A percentile compares a stretch with the other conserved stretches of the same genome.
Evolutionary conservation across 2,888 invertebrate species (phyloP).

Genomic region (Gasteruption jaculator): DNA sequence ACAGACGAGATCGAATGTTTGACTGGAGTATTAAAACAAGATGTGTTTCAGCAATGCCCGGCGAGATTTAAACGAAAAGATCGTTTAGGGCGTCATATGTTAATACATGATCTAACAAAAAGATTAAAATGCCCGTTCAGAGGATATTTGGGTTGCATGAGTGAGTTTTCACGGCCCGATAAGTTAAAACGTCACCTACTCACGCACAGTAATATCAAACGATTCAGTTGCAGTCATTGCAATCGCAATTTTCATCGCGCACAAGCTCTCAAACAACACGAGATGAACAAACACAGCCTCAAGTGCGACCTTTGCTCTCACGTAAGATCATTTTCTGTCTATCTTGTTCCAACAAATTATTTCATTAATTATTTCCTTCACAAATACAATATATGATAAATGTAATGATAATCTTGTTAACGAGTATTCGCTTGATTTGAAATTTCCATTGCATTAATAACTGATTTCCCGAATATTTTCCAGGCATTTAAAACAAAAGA

Average conservation of each 20-base stretch:
- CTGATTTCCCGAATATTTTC: slow-evolving; percentile 4
- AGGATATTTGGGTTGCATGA: slow-evolving; percentile 58
- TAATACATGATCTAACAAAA: slow-evolving; percentile 61
- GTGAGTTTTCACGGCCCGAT: slow-evolving; percentile 63
- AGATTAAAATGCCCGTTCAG: slow-evolving; percentile 63
- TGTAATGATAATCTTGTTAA: not conserved
- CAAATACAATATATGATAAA: too few species aligned
- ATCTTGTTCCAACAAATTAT: not conserved
- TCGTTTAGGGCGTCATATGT: slow-evolving; percentile 62
- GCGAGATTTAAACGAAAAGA: slow-evolving; percentile 64
- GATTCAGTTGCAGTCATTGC: slow-evolving; percentile 44
- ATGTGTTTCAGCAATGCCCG: slow-evolving; percentile 52
- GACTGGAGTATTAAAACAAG: too few species aligned
- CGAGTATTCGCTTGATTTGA: not conserved
- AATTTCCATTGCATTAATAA: not conserved
- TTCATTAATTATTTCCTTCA: too few species aligned
- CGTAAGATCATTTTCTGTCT: slow-evolving; percentile 28
- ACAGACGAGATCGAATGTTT: too few species aligned
- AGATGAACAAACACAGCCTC: slow-evolving; percentile 42
- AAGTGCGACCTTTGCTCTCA: slow-evolving; percentile 47
- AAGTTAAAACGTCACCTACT: slow-evolving; percentile 62
- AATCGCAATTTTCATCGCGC: slow-evolving; percentile 45
- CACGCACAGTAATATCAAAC: slow-evolving; percentile 56
- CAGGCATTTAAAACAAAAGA: slow-evolving; percentile 46
- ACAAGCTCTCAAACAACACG: slow-evolving; percentile 47